phyloP scores from a whole-genome alignment of 2,113 vertebrate species.

The Pluvialis apricaria region DNA sequence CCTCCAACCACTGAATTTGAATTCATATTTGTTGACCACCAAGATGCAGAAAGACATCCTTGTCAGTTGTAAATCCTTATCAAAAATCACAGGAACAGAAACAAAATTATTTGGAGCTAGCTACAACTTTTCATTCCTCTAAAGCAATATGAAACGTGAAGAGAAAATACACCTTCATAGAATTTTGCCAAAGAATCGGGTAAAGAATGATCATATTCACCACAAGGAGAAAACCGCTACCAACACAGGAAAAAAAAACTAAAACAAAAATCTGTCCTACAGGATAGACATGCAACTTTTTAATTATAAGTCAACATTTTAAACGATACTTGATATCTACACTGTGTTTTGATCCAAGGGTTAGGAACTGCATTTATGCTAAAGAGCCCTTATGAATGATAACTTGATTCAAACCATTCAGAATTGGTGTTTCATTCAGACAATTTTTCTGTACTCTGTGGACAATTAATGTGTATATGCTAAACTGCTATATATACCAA shows the following conservation, averaged over 20 bases:
- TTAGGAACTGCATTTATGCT: conserved; percentile 26
- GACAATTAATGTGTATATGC: neutral
- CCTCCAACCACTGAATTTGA: neutral
- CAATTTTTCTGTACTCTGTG: conserved; percentile 11
- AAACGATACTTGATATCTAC: neutral
- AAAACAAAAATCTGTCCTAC: neutral
- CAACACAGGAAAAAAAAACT: neutral
- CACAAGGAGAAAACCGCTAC: neutral
- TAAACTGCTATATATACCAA: conserved; percentile 10
- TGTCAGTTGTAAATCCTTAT: neutral
- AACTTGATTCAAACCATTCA: conserved; percentile 43
- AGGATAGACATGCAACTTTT: neutral
- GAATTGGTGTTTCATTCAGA: conserved; percentile 35
- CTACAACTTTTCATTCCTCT: neutral
- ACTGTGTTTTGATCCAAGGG: conserved; percentile 31
- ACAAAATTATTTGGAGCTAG: neutral
- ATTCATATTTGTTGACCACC: neutral
- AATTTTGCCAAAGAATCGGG: neutral
- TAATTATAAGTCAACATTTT: neutral
- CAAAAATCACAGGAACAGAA: neutral
- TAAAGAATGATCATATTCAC: neutral
- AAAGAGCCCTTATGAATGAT: conserved; percentile 6
- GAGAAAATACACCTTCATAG: neutral
- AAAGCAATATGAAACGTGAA: neutral
- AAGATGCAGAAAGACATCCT: neutral